Base-by-base conservation (phyloP, 2,888 invertebrate genomes). In the Encarsia formosa region DNA sequence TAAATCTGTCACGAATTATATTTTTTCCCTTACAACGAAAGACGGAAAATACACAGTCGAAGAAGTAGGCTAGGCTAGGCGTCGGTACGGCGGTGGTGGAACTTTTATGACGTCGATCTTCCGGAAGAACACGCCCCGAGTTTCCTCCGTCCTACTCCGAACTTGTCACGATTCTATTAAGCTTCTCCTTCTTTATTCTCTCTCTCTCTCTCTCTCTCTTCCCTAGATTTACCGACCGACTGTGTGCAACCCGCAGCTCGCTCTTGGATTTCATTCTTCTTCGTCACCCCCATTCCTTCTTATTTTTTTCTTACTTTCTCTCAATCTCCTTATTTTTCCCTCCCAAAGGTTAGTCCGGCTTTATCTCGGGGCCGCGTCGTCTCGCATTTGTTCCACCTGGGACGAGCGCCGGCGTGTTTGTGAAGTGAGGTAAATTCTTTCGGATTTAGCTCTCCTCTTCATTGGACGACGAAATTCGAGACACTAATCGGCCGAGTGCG, bases 91-190 rank as follows among this genome's bases (percentile, higher is more conserved):
- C 22, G 45, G 24, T 18, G 45, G 6, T 13, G 40, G 40, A 59
- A 58, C 57, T 59, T 59, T 45, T 41, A 53, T 57, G 58, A 60
- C 54, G 56, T 59, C 57, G 58, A 61, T 58, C 55, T 59, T 46
- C 40, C 46, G 56, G 54, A 58, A 58, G 55, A 62, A 58, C 59
- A 57, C 46, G 52, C 11, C 13, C 41, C 45, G 49, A 46, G 46
- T 39, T 52, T 49, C 49, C 45, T 40, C 49, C 41, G 40, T 52
- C 48, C 24, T 22, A 35, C 52, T 47, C 51, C 56, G 54, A 60
- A 60, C 57, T 63, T 61, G 62, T 61, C 62, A 58, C 58, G 52
- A 59, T 58, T 61, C 58, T 60, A 60, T 63, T 63, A 62, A 60
- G 54, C 52, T 37, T 29, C 44, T 19, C 43, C 26, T 41, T 41